phyloP scores from a whole-genome alignment of 2,113 vertebrate species.

The Gobiocypris rarus region DNA sequence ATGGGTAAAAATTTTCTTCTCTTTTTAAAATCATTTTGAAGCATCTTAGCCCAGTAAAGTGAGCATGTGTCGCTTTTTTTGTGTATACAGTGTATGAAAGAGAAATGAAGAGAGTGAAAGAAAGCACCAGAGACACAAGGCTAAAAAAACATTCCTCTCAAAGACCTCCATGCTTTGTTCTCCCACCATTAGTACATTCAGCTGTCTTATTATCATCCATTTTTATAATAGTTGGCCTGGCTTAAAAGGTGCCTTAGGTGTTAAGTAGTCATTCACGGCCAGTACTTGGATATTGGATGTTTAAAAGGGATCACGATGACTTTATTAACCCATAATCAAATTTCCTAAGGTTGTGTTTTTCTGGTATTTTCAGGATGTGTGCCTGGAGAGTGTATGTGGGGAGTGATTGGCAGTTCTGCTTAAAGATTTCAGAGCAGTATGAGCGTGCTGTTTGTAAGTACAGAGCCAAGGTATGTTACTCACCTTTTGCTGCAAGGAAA shows the following conservation, averaged over 20 bases:
- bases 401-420: conserved; percentile 26
- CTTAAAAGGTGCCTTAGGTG: background rate
- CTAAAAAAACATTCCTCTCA: background rate
- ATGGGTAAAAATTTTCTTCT: background rate
- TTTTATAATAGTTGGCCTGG: conserved; percentile 15
- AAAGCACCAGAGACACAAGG: background rate
- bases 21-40: background rate
- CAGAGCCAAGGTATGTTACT: conserved; percentile 3
- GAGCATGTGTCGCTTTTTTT: too few species aligned
- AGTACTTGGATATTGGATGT: background rate
- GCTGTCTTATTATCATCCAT: conserved; percentile 33
- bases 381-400: background rate
- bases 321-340: background rate
- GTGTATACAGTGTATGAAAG: background rate
- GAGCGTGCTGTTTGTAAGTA: background rate
- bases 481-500: background rate
- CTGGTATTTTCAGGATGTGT: background rate
- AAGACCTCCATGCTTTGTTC: background rate
- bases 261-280: conserved; percentile 15
- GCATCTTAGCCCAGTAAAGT: background rate
- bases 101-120: background rate
- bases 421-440: background rate
- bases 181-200: background rate
- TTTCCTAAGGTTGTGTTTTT: background rate
- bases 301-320: background rate